Conservation (phyloP, 1,140 invertebrate species). For the Mya arenaria region DNA sequence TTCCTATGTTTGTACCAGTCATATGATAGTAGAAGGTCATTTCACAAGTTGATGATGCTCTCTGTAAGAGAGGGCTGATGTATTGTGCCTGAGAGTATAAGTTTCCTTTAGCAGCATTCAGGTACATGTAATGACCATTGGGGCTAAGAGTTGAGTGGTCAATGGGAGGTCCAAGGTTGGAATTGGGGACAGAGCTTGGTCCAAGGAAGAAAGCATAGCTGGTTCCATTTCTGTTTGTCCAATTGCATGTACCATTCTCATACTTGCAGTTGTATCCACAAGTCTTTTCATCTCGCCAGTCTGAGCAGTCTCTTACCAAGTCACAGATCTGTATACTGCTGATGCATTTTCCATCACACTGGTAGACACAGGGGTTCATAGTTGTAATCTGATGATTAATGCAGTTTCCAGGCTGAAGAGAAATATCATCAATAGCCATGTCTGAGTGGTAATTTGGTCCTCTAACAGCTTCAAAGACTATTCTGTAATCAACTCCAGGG, state of each 20-base stretch:
- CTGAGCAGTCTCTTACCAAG: slow-evolving; percentile 73
- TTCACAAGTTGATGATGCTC: slow-evolving; percentile 70
- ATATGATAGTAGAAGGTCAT: slow-evolving; percentile 88
- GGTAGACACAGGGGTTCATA: slow-evolving; percentile 56
- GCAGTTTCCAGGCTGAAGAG: slow-evolving; percentile 58
- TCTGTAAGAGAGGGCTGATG: slow-evolving; percentile 62
- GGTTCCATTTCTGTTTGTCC: slow-evolving; percentile 55
- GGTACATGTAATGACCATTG: slow-evolving; percentile 86
- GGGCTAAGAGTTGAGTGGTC: slow-evolving; percentile 70
- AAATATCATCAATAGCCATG: slow-evolving; percentile 77
- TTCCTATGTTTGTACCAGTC: slow-evolving; percentile 84
- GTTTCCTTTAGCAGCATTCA: slow-evolving; percentile 82
- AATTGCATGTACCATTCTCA: slow-evolving; percentile 69
- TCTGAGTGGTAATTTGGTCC: slow-evolving; percentile 64
- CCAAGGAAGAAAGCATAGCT: slow-evolving; percentile 60
- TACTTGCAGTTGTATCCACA: slow-evolving; percentile 74
- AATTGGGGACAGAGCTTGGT: slow-evolving; percentile 54
- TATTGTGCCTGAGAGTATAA: slow-evolving; percentile 55
- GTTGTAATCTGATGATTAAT: slow-evolving; percentile 46
- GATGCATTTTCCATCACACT: slow-evolving; percentile 66
- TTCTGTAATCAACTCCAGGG: slow-evolving; percentile 53
- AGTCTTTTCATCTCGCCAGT: slow-evolving; percentile 72
- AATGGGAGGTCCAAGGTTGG: slow-evolving; percentile 59
- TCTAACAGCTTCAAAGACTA: slow-evolving; percentile 69
- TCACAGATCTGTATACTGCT: slow-evolving; percentile 71